phyloP scores from a whole-genome alignment of 2,113 vertebrate genomes.

The Arothron firmamentum region DNA sequence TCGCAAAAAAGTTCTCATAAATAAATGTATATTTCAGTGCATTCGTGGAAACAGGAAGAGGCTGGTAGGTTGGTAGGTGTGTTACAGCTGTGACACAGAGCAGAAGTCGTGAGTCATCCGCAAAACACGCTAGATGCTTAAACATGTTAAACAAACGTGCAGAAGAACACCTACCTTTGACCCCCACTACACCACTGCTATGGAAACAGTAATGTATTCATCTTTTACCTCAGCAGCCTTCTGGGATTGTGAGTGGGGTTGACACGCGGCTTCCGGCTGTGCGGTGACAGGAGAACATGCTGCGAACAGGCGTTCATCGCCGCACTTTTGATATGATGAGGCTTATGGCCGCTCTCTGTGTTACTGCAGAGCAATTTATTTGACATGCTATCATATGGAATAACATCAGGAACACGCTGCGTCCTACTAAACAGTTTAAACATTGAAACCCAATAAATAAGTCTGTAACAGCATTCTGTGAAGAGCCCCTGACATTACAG shows the following conservation, averaged over 20 bases:
- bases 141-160: no score
- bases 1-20: no score
- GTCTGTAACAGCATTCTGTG: no score
- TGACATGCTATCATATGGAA: conserved; percentile 11
- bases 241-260: conserved; percentile 3
- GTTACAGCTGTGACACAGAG: no score
- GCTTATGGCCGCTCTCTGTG: neutral
- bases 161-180: neutral
- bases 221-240: neutral
- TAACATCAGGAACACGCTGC: neutral
- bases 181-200: neutral
- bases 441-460: neutral
- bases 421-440: neutral
- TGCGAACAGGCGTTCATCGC: conserved; percentile 10
- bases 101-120: no score
- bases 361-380: neutral
- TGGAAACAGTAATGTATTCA: conserved; percentile 3
- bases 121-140: no score
- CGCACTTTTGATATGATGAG: conserved; percentile 7
- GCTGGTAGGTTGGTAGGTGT: no score
- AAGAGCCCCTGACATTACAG: no score
- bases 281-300: conserved; percentile 10
- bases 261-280: conserved; percentile 14
- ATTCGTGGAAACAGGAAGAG: no score
- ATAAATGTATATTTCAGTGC: no score